A percentile compares a stretch with the other conserved stretches of the same genome.
These are phyloP conservation scores for Hoplostethus atlanticus DNA, from an alignment of 2,797 vertebrate genomes.

Conservation along the genomic window DNA sequence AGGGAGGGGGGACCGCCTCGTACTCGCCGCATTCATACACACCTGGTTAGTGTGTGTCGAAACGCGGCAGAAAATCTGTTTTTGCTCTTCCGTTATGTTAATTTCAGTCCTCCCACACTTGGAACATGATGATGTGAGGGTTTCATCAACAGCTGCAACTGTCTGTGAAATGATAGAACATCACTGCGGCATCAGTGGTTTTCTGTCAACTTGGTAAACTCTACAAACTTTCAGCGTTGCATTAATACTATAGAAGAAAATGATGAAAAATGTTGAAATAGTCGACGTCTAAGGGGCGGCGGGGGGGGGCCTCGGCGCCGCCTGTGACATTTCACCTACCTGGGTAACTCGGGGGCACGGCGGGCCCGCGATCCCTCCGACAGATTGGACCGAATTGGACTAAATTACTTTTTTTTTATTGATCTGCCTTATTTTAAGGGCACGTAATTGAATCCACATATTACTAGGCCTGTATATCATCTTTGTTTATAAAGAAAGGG, in stretches of 20 bases:
- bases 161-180: constrained; percentile 53
- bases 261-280: constrained; percentile 75
- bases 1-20: background rate
- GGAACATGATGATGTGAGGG: constrained; percentile 69
- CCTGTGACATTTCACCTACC: constrained; percentile 53
- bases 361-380: constrained; percentile 51
- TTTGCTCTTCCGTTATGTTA: constrained; percentile 62
- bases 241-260: constrained; percentile 38
- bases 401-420: constrained; percentile 70
- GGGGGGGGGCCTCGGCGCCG: background rate
- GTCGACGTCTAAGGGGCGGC: constrained; percentile 9
- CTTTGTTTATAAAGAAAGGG: constrained; percentile 73
- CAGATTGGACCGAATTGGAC: constrained; percentile 69
- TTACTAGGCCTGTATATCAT: constrained; percentile 74
- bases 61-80: constrained; percentile 42
- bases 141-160: constrained; percentile 79
- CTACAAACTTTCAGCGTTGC: constrained; percentile 49
- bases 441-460: constrained; percentile 71
- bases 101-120: constrained; percentile 70
- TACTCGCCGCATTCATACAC: constrained; percentile 50
- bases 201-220: constrained; percentile 58
- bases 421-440: constrained; percentile 67
- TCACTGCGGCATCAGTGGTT: constrained; percentile 59
- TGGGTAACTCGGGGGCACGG: constrained; percentile 44
- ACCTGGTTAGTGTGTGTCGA: constrained; percentile 72